Percentiles rank a stretch among this genome's conserved stretches.
These are phyloP conservation scores for Drosophila orosa DNA, from an alignment of 1,140 invertebrate species.

Conservation along the genomic window DNA sequence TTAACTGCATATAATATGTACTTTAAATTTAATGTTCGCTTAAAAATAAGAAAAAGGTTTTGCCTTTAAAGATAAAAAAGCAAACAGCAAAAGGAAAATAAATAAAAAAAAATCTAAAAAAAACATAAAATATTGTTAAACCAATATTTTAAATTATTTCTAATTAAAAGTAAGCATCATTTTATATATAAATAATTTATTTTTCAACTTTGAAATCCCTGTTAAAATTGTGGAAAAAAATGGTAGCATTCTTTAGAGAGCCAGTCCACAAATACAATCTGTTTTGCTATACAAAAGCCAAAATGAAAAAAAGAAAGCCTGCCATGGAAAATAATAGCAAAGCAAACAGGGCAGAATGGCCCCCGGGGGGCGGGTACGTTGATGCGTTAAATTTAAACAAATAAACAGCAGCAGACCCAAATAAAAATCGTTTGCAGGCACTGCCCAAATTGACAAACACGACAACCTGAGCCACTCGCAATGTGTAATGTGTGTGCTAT, in stretches of 20 bases:
- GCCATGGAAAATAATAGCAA: constrained; percentile 44
- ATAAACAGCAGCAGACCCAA: constrained; percentile 76
- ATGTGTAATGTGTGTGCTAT: constrained; percentile 17
- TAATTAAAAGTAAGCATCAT: not conserved
- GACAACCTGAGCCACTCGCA: constrained; percentile 31
- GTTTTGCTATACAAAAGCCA: constrained; percentile 34
- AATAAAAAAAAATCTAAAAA: not conserved
- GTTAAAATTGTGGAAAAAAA: constrained; percentile 22
- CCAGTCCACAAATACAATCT: constrained; percentile 33
- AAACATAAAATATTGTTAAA: not conserved
- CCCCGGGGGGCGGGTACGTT: constrained; percentile 24
- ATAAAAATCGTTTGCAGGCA: constrained; percentile 67
- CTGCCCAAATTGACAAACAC: constrained; percentile 59
- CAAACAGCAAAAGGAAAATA: not conserved
- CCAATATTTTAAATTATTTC: not conserved
- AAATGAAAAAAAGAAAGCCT: constrained; percentile 27
- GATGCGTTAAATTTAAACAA: constrained; percentile 80
- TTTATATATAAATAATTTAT: not conserved
- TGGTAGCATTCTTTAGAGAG: constrained; percentile 25
- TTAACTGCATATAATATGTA: not conserved
- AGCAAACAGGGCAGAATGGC: constrained; percentile 6
- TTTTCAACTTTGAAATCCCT: not conserved
- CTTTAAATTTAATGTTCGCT: not conserved
- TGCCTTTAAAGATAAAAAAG: not conserved
- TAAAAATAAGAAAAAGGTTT: not conserved